Percentiles rank a stretch among this genome's conserved stretches.
These are phyloP conservation scores for Acanthurus leucopareius DNA, from an alignment of 2,797 vertebrate genomes.

Conservation along the genomic window DNA sequence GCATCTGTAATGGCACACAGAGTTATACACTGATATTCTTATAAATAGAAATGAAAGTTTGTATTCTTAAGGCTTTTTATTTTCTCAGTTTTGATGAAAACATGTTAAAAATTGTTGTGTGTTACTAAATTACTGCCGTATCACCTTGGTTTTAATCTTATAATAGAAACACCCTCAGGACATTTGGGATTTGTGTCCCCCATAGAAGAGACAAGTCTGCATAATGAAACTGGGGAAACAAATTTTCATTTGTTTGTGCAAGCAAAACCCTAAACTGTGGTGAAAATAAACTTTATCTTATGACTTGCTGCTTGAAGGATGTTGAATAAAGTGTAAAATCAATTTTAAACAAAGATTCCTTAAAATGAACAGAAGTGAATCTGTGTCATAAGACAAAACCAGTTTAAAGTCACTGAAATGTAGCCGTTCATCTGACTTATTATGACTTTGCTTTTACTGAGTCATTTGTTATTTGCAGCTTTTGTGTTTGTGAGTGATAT, in stretches of 20 bases:
- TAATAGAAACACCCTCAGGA: too few relatives aligned
- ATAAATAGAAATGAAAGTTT: neutral
- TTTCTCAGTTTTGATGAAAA: too few relatives aligned
- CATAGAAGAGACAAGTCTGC: neutral
- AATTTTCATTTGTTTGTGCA: neutral
- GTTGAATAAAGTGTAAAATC: slow-evolving; percentile 41
- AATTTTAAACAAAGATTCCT: slow-evolving; percentile 8
- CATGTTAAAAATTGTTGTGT: too few relatives aligned
- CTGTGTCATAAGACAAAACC: slow-evolving; percentile 2
- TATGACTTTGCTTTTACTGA: neutral
- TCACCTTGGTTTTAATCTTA: too few relatives aligned
- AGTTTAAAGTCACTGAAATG: neutral
- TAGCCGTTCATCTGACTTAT: slow-evolving; percentile 7
- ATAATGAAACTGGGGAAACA: neutral
- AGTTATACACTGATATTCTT: neutral
- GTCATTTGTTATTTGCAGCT: neutral
- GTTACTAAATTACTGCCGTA: too few relatives aligned
- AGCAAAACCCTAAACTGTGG: neutral
- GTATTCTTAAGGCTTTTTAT: neutral
- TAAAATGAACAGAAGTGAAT: slow-evolving; percentile 16
- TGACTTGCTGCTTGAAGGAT: slow-evolving; percentile 36
- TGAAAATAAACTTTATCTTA: slow-evolving; percentile 25
- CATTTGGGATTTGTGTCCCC: neutral
- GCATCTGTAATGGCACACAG: slow-evolving; percentile 22
- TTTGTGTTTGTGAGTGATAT: neutral